Conservation (phyloP, 2,797 vertebrate species). For the Cyclopterus lumpus region DNA sequence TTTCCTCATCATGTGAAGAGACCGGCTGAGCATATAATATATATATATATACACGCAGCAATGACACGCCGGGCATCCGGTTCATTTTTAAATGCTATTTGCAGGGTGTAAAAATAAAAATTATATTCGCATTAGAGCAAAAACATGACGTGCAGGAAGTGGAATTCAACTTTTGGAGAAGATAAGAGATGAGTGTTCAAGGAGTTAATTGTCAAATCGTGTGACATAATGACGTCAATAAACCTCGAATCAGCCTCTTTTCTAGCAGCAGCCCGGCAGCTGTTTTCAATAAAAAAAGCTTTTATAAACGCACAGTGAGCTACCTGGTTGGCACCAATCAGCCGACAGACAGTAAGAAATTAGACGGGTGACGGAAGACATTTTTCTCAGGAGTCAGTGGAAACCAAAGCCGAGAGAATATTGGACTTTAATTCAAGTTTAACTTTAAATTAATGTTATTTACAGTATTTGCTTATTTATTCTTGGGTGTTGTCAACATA, state of each 20-base stretch:
- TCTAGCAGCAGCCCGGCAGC: background rate
- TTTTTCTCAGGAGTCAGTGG: too few relatives aligned
- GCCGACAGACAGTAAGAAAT: too few relatives aligned
- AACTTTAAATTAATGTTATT: too few relatives aligned
- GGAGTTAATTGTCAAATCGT: background rate
- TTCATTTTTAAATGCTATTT: constrained; percentile 15
- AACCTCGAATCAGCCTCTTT: background rate
- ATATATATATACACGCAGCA: too few relatives aligned
- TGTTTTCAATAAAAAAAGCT: background rate
- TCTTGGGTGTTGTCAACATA: too few relatives aligned
- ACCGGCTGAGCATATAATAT: background rate
- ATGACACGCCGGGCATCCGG: background rate
- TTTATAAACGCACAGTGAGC: background rate
- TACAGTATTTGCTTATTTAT: too few relatives aligned
- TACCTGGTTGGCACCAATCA: background rate
- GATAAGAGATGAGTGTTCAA: background rate
- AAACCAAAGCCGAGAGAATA: too few relatives aligned
- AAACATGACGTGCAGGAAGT: background rate
- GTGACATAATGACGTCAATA: too few relatives aligned
- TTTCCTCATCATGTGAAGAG: constrained; percentile 41
- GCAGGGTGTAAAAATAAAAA: background rate
- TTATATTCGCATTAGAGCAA: background rate
- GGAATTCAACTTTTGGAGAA: background rate
- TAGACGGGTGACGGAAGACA: too few relatives aligned
- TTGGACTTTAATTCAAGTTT: too few relatives aligned